Evolutionary conservation across 2,888 invertebrate species (phyloP).

Genomic region (Scaptomyza parva): DNA sequence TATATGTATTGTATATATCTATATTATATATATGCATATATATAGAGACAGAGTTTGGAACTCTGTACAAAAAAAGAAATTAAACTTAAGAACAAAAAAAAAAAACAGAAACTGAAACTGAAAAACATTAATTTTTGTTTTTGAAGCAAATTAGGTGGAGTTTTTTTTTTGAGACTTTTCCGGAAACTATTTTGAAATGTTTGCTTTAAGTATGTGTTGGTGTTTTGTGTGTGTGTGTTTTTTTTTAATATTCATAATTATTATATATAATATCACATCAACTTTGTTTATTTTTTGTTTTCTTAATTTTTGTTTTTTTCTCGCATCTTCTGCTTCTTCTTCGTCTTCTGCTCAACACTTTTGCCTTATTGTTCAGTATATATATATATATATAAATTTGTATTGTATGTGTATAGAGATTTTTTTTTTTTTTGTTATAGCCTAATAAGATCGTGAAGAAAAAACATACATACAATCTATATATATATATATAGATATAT

Average conservation of each 20-base stretch:
- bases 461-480: slow-evolving; percentile 55
- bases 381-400: slow-evolving; percentile 32
- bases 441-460: slow-evolving; percentile 68
- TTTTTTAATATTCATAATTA: slow-evolving; percentile 78
- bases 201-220: slow-evolving; percentile 5
- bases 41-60: slow-evolving; percentile 62
- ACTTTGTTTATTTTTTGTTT: slow-evolving; percentile 81
- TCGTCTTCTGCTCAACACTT: slow-evolving; percentile 22
- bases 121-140: slow-evolving; percentile 24
- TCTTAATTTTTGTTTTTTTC: slow-evolving; percentile 20
- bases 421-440: slow-evolving; percentile 30
- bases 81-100: slow-evolving; percentile 15
- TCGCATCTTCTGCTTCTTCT: slow-evolving; percentile 27
- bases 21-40: slow-evolving; percentile 57
- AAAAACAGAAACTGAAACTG: slow-evolving; percentile 27
- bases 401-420: slow-evolving; percentile 40
- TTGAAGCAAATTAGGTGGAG: slow-evolving; percentile 34
- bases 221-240: slow-evolving; percentile 28
- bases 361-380: slow-evolving; percentile 45
- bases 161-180: slow-evolving; percentile 17
- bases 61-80: slow-evolving; percentile 50
- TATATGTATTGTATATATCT: slow-evolving; percentile 43
- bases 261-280: slow-evolving; percentile 84
- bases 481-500: slow-evolving; percentile 33
- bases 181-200: slow-evolving; percentile 11